phyloP scores from a whole-genome alignment of 2,797 vertebrate species.

The Cyprinella venusta region DNA sequence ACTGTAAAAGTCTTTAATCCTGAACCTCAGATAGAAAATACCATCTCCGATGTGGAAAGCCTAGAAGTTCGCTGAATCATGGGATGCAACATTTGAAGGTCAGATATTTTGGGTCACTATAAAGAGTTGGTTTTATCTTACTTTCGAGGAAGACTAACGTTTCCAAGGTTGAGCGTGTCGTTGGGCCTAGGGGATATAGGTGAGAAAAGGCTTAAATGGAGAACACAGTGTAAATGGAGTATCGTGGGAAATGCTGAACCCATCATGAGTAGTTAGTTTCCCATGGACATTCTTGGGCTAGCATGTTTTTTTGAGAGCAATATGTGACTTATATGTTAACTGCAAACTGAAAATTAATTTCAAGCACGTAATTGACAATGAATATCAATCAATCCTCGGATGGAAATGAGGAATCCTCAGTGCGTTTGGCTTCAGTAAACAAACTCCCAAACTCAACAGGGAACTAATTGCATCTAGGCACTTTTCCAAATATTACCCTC shows the following conservation, averaged over 20 bases:
- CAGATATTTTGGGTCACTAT: background rate
- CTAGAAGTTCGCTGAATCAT: background rate
- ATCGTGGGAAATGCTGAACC: background rate
- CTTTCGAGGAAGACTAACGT: background rate
- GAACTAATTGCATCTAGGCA: conserved; percentile 65
- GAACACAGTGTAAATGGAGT: background rate
- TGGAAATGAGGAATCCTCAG: background rate
- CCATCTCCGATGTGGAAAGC: background rate
- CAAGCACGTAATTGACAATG: background rate
- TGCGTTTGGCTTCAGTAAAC: conserved; percentile 60
- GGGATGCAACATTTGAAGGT: conserved; percentile 18
- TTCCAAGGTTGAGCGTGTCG: background rate
- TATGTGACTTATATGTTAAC: conserved; percentile 50
- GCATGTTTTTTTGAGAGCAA: conserved; percentile 59
- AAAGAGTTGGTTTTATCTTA: background rate
- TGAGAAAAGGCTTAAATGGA: conserved; percentile 33
- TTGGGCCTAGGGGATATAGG: background rate
- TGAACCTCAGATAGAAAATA: background rate
- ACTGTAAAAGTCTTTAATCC: background rate
- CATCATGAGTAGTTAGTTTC: conserved; percentile 16
- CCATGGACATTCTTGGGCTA: conserved; percentile 64
- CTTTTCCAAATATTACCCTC: conserved; percentile 44
- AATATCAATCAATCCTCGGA: conserved; percentile 6
- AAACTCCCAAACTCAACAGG: conserved; percentile 65
- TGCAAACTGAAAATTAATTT: background rate